phyloP scores from a whole-genome alignment of 2,113 vertebrate genomes.

The Cyprinodon variegatus region DNA sequence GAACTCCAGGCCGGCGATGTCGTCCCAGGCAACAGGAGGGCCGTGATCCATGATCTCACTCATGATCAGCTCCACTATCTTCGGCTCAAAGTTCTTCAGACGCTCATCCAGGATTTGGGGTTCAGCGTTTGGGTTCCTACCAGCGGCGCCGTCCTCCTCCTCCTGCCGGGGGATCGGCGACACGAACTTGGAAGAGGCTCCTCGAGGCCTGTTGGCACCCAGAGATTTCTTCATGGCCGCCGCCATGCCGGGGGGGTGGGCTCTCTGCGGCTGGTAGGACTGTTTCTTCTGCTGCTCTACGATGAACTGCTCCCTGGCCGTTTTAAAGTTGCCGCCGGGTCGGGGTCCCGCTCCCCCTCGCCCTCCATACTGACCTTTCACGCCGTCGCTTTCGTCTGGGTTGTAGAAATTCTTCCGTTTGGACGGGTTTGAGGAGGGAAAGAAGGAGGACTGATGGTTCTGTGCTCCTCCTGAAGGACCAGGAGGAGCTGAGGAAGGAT shows the following conservation, averaged over 20 bases:
- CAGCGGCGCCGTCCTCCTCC: conserved; percentile 63
- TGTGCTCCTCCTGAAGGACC: conserved; percentile 33
- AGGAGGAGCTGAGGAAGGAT: conserved; percentile 31
- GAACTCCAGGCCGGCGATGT: conserved; percentile 95
- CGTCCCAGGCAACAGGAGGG: conserved; percentile 91
- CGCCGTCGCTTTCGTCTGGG: conserved; percentile 62
- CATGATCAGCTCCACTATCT: conserved; percentile 95
- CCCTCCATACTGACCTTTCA: conserved; percentile 46
- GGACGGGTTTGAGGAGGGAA: conserved; percentile 63
- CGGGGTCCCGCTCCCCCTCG: conserved; percentile 39
- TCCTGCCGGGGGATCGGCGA: conserved; percentile 88
- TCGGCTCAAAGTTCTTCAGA: conserved; percentile 92
- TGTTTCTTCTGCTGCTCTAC: conserved; percentile 88
- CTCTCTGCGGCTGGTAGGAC: conserved; percentile 76
- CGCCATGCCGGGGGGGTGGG: conserved; percentile 36
- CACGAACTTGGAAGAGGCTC: conserved; percentile 89
- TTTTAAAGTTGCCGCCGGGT: conserved; percentile 82
- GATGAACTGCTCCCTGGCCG: conserved; percentile 89
- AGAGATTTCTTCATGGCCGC: conserved; percentile 88
- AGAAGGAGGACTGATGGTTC: conserved; percentile 61
- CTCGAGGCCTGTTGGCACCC: conserved; percentile 88
- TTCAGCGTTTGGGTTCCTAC: conserved; percentile 40
- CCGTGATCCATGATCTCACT: conserved; percentile 96
- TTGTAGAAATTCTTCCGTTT: conserved; percentile 76
- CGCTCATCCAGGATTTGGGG: conserved; percentile 81